Percentiles rank a stretch among this genome's conserved stretches.
Evolutionary conservation across 2,113 vertebrate species (phyloP).

Genomic region (Phyllostomus discolor): DNA sequence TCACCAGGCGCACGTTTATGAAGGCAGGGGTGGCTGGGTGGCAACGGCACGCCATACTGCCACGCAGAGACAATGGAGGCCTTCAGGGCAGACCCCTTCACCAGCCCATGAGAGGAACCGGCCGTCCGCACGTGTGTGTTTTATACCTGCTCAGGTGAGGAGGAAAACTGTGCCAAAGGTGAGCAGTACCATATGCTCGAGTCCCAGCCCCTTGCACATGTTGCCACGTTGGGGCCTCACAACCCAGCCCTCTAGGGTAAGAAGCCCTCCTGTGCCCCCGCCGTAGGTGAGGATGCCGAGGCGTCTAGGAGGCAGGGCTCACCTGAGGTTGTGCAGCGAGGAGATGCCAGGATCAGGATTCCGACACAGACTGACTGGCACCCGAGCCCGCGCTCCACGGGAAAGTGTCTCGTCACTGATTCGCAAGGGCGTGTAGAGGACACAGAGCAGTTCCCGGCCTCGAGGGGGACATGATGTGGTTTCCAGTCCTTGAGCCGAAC

Average conservation of each 20-base stretch:
- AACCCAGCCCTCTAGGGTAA: background rate
- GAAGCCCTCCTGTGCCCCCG: background rate
- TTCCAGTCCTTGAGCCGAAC: background rate
- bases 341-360: background rate
- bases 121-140: background rate
- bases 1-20: background rate
- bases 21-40: too few relatives aligned
- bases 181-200: accelerated
- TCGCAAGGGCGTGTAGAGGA: background rate
- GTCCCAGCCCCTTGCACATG: background rate
- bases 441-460: background rate
- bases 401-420: background rate
- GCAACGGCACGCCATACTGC: too few relatives aligned
- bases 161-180: background rate
- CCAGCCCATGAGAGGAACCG: background rate
- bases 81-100: background rate
- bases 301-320: background rate
- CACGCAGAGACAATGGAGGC: background rate
- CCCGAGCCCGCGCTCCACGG: background rate
- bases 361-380: background rate
- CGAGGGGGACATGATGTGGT: accelerated
- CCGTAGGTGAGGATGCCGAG: background rate
- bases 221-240: background rate
- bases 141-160: background rate
- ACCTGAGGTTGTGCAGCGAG: background rate